Base-by-base conservation (phyloP, 2,888 invertebrate genomes). In the Apamea epomidion region DNA sequence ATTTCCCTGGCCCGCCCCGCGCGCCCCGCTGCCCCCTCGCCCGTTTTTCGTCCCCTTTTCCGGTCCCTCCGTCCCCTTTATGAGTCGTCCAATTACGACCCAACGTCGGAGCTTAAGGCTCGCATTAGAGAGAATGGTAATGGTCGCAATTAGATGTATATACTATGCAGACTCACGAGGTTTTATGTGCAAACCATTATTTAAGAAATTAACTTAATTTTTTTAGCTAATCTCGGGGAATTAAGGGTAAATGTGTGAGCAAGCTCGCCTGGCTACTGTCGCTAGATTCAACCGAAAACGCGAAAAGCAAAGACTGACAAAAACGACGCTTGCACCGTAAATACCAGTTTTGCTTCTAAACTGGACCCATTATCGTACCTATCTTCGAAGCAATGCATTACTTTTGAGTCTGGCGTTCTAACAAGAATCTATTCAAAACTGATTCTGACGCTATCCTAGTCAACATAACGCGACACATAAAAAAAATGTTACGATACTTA, bases 41-140 rank as follows among this genome's bases (percentile, higher is more conserved):
- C 93, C 94, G 94, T 92, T 92, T 94, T 94, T 94, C 92, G 93
- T 92, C 94, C 95, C 95, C 93, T 94, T 95, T 95, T 95, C 95
- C 95, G 95, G 95, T 93, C 94, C 94, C 94, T 92, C 93, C 93
- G 93, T 92, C 96, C 96, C 96, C 96, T 95, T 95, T 96, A 95
- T 93, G 95, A 95, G 95, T 94, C 95, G 94, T 96, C 96, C 96
- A 96, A 97, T 97, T 97, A 97, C 96, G 94, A 93, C 92, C 92
- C 94, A 93, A 93, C 95, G 94, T 92, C 91, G 92, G 93, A 95
- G 96, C 96, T 96, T 97, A 96, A 97, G 96, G 96, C 94, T 91
- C 91, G 94, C 94, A 95, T 96, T 94, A 94, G 93, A 92, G 92
- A 91, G 92, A 88, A 90, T 81, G 90, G 90, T 92, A 94, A 94